Base-by-base conservation (phyloP, 2,888 invertebrate species). In the Chymomyza caudatula region DNA sequence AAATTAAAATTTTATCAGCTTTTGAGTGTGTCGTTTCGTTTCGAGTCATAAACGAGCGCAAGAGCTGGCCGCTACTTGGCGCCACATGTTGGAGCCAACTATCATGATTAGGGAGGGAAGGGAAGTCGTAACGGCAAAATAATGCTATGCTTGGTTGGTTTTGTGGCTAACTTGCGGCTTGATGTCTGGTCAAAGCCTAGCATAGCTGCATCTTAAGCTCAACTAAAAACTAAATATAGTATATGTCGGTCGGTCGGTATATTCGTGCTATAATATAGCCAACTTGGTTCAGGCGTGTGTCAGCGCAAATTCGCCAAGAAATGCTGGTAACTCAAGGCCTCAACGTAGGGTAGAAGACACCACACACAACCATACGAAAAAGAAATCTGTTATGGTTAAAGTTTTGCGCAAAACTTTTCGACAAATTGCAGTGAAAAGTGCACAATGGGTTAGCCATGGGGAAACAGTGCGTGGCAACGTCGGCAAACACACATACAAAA, bases 381-480 rank as follows among this genome's bases (percentile, higher is more conserved):
- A 74, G 74, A 81, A 81, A 81, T 80, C 78, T 80, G 85, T 81
- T 84, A 80, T 84, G 78, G 73, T 84, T 80, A 84, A 80, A 80
- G 82, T 80, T 78, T 79, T 65, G 47, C 62, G 68, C 61, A 78
- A 75, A 78, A 75, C 68, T 80, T 80, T 80, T 84, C 85, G 81
- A 80, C 79, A 80, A 80, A 80, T 80, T 80, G 81, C 82, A 80
- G 82, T 68, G 76, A 78, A 84, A 76, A 76, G 74, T 74, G 78
- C 76, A 79, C 84, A 83, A 78, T 78, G 77, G 66, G 44, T 74
- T 74, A 65, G 70, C 65, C 71, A 71, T 59, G 71, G 71, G 71
- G 29, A 47, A 47, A 47, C 47, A 47, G 47, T 47, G 47, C 47
- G 47, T 47, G 19, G 47, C 47, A 13, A 47, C 15, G 19, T 17